These are phyloP conservation scores for Vespertilio murinus DNA, from an alignment of 2,797 vertebrate genomes.

Conservation along the genomic window DNA sequence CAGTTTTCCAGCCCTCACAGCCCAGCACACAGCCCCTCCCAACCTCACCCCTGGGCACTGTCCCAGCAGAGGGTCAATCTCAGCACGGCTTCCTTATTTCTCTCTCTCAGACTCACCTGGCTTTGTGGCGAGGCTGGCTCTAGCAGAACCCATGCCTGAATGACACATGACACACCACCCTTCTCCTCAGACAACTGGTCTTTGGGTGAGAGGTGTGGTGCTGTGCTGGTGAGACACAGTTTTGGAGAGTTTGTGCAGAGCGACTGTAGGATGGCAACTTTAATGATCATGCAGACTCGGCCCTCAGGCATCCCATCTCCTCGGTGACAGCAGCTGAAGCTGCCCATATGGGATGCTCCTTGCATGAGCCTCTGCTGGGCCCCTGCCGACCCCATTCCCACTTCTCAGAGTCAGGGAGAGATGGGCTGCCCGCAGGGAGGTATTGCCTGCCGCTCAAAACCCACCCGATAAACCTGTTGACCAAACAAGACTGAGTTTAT, in stretches of 20 bases:
- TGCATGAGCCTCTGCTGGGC: neutral
- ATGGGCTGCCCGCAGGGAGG: neutral
- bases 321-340: neutral
- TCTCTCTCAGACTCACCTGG: neutral
- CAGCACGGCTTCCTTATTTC: neutral
- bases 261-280: neutral
- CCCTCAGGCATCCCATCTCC: neutral
- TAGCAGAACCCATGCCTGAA: neutral
- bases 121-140: neutral
- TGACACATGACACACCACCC: neutral
- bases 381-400: neutral
- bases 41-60: rapidly evolving
- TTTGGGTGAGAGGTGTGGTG: too few relatives aligned
- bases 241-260: neutral
- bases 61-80: neutral
- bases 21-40: neutral
- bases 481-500: neutral
- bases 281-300: neutral
- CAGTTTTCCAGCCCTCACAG: neutral
- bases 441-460: too few relatives aligned
- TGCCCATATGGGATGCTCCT: neutral
- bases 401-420: neutral
- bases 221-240: neutral
- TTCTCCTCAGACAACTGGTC: neutral
- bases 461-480: neutral